Evolutionary conservation across 2,888 invertebrate species (phyloP), one percentile per base, ranked within the genome.

Genomic region (Minunthozetes semirufus): DNA sequence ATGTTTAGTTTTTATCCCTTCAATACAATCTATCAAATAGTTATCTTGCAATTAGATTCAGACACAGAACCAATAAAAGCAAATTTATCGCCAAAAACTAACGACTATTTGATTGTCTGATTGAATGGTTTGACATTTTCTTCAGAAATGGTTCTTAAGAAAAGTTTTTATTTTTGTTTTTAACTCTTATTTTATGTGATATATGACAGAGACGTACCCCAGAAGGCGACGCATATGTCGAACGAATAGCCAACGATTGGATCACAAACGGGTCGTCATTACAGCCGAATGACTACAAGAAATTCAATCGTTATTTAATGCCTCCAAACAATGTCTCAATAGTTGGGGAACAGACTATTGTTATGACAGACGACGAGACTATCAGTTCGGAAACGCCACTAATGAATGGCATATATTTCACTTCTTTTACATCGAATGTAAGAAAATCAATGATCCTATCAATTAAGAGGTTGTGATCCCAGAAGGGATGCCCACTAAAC

Each of bases 331-430:
- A 27, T 15, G 59, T 25, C 59, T 13, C 22, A 22, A 68, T 74
- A 33, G 27, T 68, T 19, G 27, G 56, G 4, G 72, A 75, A 53
- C 56, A 42, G 29, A 71, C 75, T 29, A 59, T 75, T 22, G 29
- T 75, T 13, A 59, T 75, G 25, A 33, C 71, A n/a, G 71, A 75
- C 61, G 75, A 75, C 56, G 72, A 75, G 22, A 19, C 59, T 6
- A 59, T 72, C 59, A 72, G 38, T 59, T 50, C 25, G 17, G 75
- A 75, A 42, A 75, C 75, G 33, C 75, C 75, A 1, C 72, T 75
- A 56, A 75, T 75, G 29, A 75, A 75, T 46, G 75, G 75, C 22
- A 71, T 75, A 33, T 75, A 72, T 42, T 75, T 59, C 11, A 66
- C 66, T 13, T 38, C 66, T 38, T 66, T 38, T 29, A 66, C 66